Evolutionary conservation across 1,140 invertebrate species (phyloP).

Genomic region (Drosophila fuyamai): DNA sequence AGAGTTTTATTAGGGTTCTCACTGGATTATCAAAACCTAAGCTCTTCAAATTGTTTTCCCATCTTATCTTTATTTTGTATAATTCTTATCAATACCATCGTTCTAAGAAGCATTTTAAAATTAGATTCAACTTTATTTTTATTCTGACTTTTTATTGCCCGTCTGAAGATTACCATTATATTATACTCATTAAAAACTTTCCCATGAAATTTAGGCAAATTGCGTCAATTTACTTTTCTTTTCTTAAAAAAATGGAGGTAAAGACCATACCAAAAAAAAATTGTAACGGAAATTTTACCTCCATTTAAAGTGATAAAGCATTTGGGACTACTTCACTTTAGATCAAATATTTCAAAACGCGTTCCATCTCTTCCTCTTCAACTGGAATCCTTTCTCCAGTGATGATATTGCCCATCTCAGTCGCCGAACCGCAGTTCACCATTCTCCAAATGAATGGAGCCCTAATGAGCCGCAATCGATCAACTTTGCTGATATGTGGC

Average conservation of each 20-base stretch:
- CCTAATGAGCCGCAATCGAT: conserved; percentile 57
- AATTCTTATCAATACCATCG: conserved; percentile 8
- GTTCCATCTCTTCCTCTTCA: neutral
- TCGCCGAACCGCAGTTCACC: conserved; percentile 1
- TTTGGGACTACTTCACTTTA: too few species aligned
- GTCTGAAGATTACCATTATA: conserved; percentile 1
- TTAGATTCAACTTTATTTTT: neutral
- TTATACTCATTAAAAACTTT: conserved; percentile 2
- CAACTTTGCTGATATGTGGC: conserved; percentile 59
- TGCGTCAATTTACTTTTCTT: neutral
- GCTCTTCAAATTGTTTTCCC: neutral
- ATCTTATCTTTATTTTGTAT: neutral
- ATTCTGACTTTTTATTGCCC: neutral
- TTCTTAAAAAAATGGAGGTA: too few species aligned
- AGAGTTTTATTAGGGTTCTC: neutral
- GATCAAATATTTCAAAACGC: too few species aligned
- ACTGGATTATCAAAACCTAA: neutral
- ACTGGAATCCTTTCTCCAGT: neutral
- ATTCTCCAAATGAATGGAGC: conserved; percentile 32
- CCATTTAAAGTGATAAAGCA: too few species aligned
- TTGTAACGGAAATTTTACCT: too few species aligned
- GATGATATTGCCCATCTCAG: neutral
- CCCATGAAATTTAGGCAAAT: neutral
- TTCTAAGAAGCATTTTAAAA: conserved; percentile 18
- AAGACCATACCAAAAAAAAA: too few species aligned